A percentile compares a stretch with the other conserved stretches of the same genome.
phyloP scores from a whole-genome alignment of 2,797 vertebrate genomes.

The Rhinella marina region DNA sequence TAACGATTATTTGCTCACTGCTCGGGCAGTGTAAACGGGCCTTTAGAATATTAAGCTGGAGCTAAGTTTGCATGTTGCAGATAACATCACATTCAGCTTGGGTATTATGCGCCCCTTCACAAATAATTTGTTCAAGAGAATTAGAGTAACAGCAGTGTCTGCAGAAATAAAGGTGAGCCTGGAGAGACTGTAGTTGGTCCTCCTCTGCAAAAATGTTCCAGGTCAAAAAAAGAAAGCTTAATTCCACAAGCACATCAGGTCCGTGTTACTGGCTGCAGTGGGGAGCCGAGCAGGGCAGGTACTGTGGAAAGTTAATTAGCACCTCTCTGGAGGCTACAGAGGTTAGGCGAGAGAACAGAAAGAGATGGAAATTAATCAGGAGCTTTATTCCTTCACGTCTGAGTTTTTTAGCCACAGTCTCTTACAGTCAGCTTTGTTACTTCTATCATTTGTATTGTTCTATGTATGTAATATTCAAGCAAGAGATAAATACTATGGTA shows the following conservation, averaged over 20 bases:
- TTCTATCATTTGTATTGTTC: constrained; percentile 11
- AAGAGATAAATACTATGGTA: background rate
- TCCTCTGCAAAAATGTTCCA: constrained; percentile 53
- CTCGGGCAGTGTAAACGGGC: no score
- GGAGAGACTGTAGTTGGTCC: constrained; percentile 26
- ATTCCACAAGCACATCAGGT: constrained; percentile 59
- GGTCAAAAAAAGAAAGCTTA: constrained; percentile 51
- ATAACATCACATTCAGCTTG: constrained; percentile 23
- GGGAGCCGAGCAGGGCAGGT: constrained; percentile 51
- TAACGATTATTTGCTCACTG: no score
- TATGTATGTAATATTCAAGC: background rate
- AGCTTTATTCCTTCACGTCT: constrained; percentile 37
- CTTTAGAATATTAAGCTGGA: background rate
- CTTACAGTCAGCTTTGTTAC: constrained; percentile 41
- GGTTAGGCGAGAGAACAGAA: constrained; percentile 54
- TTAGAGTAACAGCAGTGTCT: constrained; percentile 45
- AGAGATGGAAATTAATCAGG: constrained; percentile 58
- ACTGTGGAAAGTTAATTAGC: constrained; percentile 62
- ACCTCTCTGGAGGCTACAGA: constrained; percentile 59
- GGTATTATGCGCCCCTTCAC: constrained; percentile 14
- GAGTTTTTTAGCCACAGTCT: background rate
- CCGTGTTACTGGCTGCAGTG: constrained; percentile 49
- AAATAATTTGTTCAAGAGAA: constrained; percentile 46
- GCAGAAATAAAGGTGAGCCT: constrained; percentile 41
- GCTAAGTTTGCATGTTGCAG: background rate